Evolutionary conservation across 2,888 invertebrate species (phyloP), one percentile per base, ranked within the genome.

Genomic region (Halictus ligatus): DNA sequence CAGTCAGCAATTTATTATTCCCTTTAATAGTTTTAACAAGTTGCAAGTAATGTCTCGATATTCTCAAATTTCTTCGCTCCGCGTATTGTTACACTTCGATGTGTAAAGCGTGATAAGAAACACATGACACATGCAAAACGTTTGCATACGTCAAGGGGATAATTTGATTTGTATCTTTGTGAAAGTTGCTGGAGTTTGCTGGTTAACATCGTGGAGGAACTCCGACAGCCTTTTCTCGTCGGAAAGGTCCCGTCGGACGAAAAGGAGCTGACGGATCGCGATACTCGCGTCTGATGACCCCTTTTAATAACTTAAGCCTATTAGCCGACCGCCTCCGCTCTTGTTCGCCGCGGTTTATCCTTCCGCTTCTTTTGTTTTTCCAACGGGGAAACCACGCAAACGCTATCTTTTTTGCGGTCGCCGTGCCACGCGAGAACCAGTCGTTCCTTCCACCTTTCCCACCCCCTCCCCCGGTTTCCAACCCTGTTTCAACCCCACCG

Each of bases 301-400:
- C 88, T 78, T 91, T 90, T 92, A 92, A 92, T 92, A 91, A 91
- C 89, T 91, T 92, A 92, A 92, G 92, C 92, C 91, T 91, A 89
- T 92, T 93, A 92, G 83, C 85, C 80, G 89, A 88, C 84, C 85
- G 86, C 90, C 86, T 88, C 83, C 76, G 84, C 74, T 74, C 79
- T 60, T 75, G 76, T 81, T 74, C 83, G 75, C 76, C 64, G 74
- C 46, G 60, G 46, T 40, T 77, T 75, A 50, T 46, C 25, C 50
- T 64, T 69, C 35, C 35, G 29, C 18, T 67, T 67, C 67, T 35
- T 67, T 67, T 35, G 67, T 67, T 67, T 80, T 29, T 60, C 64
- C 29, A 21, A 21, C 64, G 64, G 40, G 60, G 43, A 81, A 83
- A 79, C 81, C 88, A 81, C 85, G 85, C 80, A 67, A 88, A 85